Percentiles rank a stretch among this genome's conserved stretches.
Conservation (phyloP, 2,888 invertebrate species). For the Calephelis perditalis region DNA sequence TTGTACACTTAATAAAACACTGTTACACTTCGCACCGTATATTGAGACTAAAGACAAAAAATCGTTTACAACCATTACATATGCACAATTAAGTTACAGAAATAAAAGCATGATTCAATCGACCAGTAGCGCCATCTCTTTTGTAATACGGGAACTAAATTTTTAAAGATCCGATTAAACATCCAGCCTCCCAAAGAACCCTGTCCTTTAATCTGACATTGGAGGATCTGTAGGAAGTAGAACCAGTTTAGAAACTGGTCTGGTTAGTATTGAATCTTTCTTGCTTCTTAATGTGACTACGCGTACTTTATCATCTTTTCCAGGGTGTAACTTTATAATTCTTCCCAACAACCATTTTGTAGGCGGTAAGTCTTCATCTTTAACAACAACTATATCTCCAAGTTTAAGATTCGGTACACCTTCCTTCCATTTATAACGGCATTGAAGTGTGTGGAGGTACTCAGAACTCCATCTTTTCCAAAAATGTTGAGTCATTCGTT, state of each 20-base stretch:
- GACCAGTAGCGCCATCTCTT: not conserved
- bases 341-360: conserved; percentile 25
- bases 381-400: conserved; percentile 26
- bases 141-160: not conserved
- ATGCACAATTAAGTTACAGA: too few relatives aligned
- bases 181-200: conserved; percentile 3
- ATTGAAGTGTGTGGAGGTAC: conserved; percentile 19
- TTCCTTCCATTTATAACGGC: conserved; percentile 26
- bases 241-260: not conserved
- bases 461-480: conserved; percentile 25
- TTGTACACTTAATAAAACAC: too few relatives aligned
- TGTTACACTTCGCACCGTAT: too few relatives aligned
- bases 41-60: too few relatives aligned
- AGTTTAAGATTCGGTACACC: conserved; percentile 18
- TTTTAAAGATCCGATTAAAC: not conserved
- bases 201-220: not conserved
- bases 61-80: too few relatives aligned
- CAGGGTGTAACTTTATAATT: conserved; percentile 23
- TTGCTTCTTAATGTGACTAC: conserved; percentile 13
- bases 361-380: conserved; percentile 27
- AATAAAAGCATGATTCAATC: too few relatives aligned
- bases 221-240: not conserved
- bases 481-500: conserved; percentile 25
- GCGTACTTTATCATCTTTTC: conserved; percentile 14
- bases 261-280: not conserved